Base-by-base conservation (phyloP, 1,140 invertebrate genomes). In the Diprion similis region DNA sequence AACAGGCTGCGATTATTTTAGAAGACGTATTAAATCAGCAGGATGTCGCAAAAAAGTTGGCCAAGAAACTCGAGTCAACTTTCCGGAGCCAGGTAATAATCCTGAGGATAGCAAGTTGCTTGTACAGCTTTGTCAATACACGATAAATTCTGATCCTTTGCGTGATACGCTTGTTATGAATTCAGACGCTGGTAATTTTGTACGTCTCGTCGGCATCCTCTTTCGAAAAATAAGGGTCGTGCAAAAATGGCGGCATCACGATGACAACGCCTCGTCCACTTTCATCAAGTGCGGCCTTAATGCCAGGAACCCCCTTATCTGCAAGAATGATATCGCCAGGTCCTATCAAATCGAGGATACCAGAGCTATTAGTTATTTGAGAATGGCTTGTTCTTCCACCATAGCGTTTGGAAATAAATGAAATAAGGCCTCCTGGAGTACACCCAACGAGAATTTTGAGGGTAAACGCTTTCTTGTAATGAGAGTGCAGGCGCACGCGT, bases 91-190 rank as follows among this genome's bases (percentile, higher is more conserved):
- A n/a, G n/a, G n/a, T n/a, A n/a, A n/a, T n/a, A n/a, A n/a, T n/a
- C n/a, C n/a, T n/a, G n/a, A n/a, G n/a, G n/a, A n/a, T n/a, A n/a
- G n/a, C n/a, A n/a, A n/a, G n/a, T n/a, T n/a, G n/a, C n/a, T n/a
- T n/a, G n/a, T n/a, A n/a, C 67, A 69, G 68, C 74, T 79, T 68
- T 8, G 66, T 46, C n/a, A 70, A n/a, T 66, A 75, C 73, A 73
- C 71, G 64, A 76, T 70, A 81, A 3, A 71, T 74, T 77, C 75
- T 77, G n/a, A 77, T 73, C 74, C 78, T 73, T 72, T 79, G 68
- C 46, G 82, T 82, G 7, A 75, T 75, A 66, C 81, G 46, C 72
- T 83, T 78, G 17, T 83, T 79, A 75, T 83, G 82, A 47, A 82
- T 82, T 70, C 82, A 70, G 2, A 80, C 71, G 68, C 71, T 71